These are phyloP conservation scores for Drosophila nigromelanica DNA, from an alignment of 1,140 invertebrate genomes.

Conservation along the genomic window DNA sequence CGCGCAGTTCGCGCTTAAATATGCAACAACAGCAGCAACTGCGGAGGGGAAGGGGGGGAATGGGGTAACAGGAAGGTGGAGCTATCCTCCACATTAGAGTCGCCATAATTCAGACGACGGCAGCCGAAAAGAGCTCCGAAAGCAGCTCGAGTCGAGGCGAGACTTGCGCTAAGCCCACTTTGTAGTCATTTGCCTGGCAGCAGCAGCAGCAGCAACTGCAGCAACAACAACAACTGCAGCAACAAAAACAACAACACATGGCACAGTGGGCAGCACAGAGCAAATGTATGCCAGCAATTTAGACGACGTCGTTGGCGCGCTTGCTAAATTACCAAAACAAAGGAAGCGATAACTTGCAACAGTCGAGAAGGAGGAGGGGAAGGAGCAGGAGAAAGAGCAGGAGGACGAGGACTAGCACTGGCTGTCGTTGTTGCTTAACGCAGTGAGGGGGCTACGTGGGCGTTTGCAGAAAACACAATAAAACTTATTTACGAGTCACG, in stretches of 20 bases:
- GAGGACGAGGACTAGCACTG: slow-evolving; percentile 3
- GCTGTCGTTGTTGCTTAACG: slow-evolving; percentile 3
- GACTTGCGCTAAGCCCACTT: slow-evolving; percentile 70
- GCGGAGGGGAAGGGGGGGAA: too few species aligned
- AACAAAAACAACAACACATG: slow-evolving; percentile 10
- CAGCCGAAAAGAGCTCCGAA: slow-evolving; percentile 49
- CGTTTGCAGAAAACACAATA: slow-evolving; percentile 77
- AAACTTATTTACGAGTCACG: slow-evolving; percentile 82
- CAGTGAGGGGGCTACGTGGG: slow-evolving; percentile 35
- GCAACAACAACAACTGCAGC: background rate
- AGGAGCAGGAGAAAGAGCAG: background rate
- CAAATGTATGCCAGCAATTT: slow-evolving; percentile 77
- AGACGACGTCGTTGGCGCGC: slow-evolving; percentile 75
- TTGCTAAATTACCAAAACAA: slow-evolving; percentile 80
- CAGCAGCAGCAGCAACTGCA: slow-evolving; percentile 33
- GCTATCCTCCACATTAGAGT: slow-evolving; percentile 61
- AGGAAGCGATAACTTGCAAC: slow-evolving; percentile 79
- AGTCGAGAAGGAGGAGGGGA: slow-evolving; percentile 20
- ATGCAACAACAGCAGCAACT: slow-evolving; percentile 53
- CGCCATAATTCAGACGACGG: slow-evolving; percentile 70
- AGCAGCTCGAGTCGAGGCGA: slow-evolving; percentile 40
- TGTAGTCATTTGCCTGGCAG: slow-evolving; percentile 76
- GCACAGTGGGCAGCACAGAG: slow-evolving; percentile 57
- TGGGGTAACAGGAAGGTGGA: background rate
- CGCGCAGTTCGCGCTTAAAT: slow-evolving; percentile 71